Evolutionary conservation across 2,797 vertebrate species (phyloP), one percentile per base, ranked within the genome.

Genomic region (Gallinago stenura): DNA sequence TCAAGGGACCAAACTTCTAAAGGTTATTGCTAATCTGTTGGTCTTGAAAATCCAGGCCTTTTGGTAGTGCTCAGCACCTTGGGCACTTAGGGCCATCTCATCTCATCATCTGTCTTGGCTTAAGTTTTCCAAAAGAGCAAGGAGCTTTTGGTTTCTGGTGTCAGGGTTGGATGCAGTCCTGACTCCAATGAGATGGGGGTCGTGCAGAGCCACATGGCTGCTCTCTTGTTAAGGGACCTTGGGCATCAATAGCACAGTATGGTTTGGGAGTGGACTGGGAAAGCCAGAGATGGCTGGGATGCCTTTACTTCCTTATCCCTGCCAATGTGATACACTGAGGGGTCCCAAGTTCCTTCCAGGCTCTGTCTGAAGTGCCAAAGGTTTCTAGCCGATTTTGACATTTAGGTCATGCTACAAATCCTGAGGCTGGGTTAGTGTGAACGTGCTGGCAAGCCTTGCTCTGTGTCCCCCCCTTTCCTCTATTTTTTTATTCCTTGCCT

Each of bases 191-290:
- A 60, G 15, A 19, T 5, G 15, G 25, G 7, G 31, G 9, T n/a
- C 0, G 1, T 13, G 11, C 2, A 57, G 20, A 78, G 25, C 8
- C 54, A 50, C 3, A 6, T 15, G 28, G 35, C 4, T 87, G 26
- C 30, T 53, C 9, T 45, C 24, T 43, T 54, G 1, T 68, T 62
- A 54, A 61, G 30, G 51, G 19, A 51, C 30, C 5, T 11, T 35
- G n/a, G 35, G 16, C 21, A 58, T 65, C n/a, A 41, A 9, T 1
- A 4, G 5, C 9, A 25, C 4, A 4, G 19, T 4, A 15, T 20
- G 19, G 16, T 73, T 83, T 73, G 43, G 58, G 37, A 28, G 58
- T 39, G 25, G 30, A 21, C 4, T 62, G 39, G 68, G 15, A 88
- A 39, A 73, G 13, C 6, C 46, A 56, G 53, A 30, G 25, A 15